phyloP scores from a whole-genome alignment of 1,140 invertebrate species.

The Lepidurus couesii region DNA sequence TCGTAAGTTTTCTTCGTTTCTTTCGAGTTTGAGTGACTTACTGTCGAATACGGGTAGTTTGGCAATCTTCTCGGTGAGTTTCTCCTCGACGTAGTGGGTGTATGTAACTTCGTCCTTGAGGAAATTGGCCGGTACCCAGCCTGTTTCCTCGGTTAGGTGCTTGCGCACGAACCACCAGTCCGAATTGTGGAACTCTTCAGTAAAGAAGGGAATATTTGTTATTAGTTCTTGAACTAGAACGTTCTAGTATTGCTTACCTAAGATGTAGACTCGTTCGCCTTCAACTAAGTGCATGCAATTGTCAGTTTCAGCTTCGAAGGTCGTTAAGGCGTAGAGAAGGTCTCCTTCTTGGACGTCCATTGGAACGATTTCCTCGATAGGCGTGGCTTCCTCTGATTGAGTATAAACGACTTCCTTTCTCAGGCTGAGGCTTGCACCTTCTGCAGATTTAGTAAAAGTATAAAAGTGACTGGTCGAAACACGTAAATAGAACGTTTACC shows the following conservation, averaged over 20 bases:
- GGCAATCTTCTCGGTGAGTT: slow-evolving; percentile 82
- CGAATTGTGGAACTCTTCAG: slow-evolving; percentile 59
- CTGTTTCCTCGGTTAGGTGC: slow-evolving; percentile 79
- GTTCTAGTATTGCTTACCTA: slow-evolving; percentile 52
- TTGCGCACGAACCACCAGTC: slow-evolving; percentile 93
- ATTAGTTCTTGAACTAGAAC: not conserved
- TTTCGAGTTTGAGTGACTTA: slow-evolving; percentile 50
- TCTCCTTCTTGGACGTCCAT: slow-evolving; percentile 60
- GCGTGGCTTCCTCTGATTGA: slow-evolving; percentile 28
- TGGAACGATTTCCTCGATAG: slow-evolving; percentile 40
- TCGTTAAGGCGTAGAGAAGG: slow-evolving; percentile 72
- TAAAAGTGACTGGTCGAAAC: not conserved
- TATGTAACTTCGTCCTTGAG: slow-evolving; percentile 75
- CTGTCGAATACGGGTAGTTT: slow-evolving; percentile 86
- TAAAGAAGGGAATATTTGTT: slow-evolving; percentile 39
- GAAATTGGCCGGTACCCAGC: slow-evolving; percentile 85
- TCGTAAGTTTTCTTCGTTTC: not conserved
- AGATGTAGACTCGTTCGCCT: slow-evolving; percentile 78
- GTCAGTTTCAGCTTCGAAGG: slow-evolving; percentile 78
- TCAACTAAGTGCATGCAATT: slow-evolving; percentile 82
- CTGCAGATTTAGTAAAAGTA: slow-evolving; percentile 7
- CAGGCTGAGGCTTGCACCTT: slow-evolving; percentile 27
- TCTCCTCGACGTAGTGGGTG: slow-evolving; percentile 73
- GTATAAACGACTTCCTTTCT: not conserved
- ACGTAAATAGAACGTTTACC: slow-evolving; percentile 6